Evolutionary conservation across 2,113 vertebrate species (phyloP).

Genomic region (Agelaius phoeniceus): DNA sequence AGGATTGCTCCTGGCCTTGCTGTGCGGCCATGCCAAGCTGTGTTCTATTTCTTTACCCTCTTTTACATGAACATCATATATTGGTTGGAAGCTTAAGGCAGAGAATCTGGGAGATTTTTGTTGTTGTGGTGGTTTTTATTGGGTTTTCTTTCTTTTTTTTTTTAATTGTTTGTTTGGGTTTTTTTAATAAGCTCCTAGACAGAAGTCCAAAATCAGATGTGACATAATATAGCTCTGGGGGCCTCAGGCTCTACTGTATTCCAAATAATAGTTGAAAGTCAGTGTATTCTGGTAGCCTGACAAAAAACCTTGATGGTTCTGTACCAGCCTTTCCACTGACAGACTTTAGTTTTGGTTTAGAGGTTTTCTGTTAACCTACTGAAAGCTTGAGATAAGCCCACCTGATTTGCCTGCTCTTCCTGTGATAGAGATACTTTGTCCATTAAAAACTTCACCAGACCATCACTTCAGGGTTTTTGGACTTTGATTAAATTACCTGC

Average conservation of each 20-base stretch:
- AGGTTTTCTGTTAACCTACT: neutral
- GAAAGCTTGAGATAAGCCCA: neutral
- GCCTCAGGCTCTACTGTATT: neutral
- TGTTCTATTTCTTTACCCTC: neutral
- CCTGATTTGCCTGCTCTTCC: fast-evolving
- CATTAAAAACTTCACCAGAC: neutral
- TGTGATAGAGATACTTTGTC: neutral
- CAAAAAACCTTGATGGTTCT: neutral
- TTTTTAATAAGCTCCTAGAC: neutral
- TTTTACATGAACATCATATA: neutral
- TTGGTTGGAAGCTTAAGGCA: neutral
- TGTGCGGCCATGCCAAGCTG: neutral
- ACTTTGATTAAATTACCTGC: neutral
- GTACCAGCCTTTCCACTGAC: neutral
- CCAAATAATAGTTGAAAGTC: neutral
- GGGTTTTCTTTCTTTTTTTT: neutral
- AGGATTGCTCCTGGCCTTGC: neutral
- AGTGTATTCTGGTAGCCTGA: neutral
- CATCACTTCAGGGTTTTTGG: neutral
- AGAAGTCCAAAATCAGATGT: neutral
- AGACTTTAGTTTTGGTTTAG: neutral
- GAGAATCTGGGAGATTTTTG: neutral
- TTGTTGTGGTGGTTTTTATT: neutral
- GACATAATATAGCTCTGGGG: neutral
- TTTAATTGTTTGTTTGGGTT: neutral